Evolutionary conservation across 1,140 invertebrate species (phyloP).

Genomic region (Lethrus apterus): DNA sequence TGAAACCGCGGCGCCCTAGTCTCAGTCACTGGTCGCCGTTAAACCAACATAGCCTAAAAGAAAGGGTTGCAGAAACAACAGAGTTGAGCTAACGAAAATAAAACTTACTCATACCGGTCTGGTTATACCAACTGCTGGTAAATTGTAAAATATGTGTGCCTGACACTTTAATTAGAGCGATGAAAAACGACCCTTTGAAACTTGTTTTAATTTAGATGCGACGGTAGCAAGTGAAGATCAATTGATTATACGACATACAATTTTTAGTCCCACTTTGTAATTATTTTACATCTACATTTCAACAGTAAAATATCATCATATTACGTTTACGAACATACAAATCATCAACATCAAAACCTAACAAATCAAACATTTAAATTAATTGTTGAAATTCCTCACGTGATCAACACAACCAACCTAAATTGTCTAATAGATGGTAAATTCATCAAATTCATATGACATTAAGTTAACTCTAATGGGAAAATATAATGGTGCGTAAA

Average conservation of each 20-base stretch:
- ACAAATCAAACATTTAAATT: no score
- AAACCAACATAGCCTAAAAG: constrained; percentile 20
- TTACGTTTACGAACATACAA: no score
- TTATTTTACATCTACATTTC: no score
- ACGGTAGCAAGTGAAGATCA: not conserved
- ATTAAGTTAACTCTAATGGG: no score
- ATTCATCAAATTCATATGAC: no score
- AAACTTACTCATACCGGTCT: constrained; percentile 19
- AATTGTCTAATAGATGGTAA: no score
- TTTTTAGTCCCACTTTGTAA: no score
- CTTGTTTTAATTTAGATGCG: constrained; percentile 26
- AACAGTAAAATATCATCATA: no score
- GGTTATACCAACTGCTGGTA: constrained; percentile 16
- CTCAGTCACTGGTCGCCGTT: constrained; percentile 11
- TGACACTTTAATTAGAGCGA: constrained; percentile 31
- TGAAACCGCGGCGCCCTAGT: constrained; percentile 5
- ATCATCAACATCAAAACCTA: no score
- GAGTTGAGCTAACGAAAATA: constrained; percentile 19
- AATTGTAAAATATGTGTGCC: constrained; percentile 29
- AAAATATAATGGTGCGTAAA: no score
- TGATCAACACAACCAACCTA: no score
- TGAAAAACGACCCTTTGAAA: constrained; percentile 30
- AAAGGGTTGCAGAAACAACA: constrained; percentile 23
- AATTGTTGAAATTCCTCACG: no score
- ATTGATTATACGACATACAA: not conserved